These are phyloP conservation scores for Chrysocyon brachyurus DNA, from an alignment of 2,797 vertebrate genomes.

Conservation along the genomic window DNA sequence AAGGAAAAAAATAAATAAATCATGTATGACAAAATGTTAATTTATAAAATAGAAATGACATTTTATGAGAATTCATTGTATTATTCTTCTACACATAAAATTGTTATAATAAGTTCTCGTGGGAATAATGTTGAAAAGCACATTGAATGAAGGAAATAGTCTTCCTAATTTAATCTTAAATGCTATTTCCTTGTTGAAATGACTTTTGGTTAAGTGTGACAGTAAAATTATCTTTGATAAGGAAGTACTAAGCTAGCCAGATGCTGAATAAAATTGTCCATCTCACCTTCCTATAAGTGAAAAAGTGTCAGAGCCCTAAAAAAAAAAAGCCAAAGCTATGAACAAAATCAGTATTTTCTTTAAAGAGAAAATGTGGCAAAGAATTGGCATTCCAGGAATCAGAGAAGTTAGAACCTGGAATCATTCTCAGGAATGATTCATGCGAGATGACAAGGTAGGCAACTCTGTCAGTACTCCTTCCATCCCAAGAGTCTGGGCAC, in stretches of 20 bases:
- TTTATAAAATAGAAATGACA: background rate
- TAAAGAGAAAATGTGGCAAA: constrained; percentile 27
- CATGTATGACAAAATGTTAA: background rate
- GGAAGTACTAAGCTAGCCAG: background rate
- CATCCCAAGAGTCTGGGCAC: background rate
- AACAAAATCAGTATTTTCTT: constrained; percentile 10
- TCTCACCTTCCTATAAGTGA: background rate
- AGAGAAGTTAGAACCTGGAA: background rate
- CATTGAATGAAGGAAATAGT: background rate
- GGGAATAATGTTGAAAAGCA: background rate
- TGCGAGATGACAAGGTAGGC: background rate
- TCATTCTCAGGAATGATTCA: background rate
- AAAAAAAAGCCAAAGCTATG: background rate
- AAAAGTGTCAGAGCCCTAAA: background rate
- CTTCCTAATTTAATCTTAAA: background rate
- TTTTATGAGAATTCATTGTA: background rate
- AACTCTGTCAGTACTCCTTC: background rate
- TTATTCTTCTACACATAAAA: background rate
- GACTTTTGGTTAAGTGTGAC: background rate
- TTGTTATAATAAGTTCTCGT: background rate
- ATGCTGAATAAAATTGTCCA: background rate
- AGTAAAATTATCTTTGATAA: background rate
- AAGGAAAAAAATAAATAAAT: background rate
- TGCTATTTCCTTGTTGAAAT: background rate
- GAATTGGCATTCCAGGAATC: background rate